Conservation (phyloP, 2,888 invertebrate genomes). For the Nemurella pictetii region DNA sequence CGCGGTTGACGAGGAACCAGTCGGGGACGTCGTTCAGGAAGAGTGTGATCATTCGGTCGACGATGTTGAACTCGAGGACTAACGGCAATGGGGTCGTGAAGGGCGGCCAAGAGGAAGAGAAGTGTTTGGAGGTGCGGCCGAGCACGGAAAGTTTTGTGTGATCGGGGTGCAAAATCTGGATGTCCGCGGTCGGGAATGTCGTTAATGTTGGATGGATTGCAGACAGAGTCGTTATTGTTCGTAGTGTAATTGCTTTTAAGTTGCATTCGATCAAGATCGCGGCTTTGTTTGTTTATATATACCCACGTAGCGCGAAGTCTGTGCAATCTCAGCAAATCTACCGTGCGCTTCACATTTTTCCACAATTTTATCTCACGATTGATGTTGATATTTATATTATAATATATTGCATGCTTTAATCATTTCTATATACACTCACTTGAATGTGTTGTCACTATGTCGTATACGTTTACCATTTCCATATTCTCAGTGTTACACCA, state of each 20-base stretch:
- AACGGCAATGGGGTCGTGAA: background rate
- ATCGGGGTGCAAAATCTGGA: background rate
- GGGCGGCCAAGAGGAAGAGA: background rate
- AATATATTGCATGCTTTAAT: background rate
- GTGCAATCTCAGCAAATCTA: background rate
- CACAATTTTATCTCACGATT: background rate
- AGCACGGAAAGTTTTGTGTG: background rate
- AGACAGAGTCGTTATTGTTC: background rate
- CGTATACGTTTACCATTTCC: background rate
- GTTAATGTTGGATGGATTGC: background rate
- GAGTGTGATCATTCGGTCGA: conserved; percentile 53
- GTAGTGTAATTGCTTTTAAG: background rate
- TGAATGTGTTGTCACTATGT: background rate
- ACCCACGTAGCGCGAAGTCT: background rate
- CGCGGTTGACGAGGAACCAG: background rate
- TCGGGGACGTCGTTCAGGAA: conserved; percentile 50
- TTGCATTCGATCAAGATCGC: background rate
- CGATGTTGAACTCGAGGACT: conserved; percentile 3
- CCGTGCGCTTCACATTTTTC: background rate
- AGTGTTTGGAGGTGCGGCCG: background rate
- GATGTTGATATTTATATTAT: background rate
- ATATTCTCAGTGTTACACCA: background rate
- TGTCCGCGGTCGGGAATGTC: too few relatives aligned
- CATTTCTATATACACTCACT: background rate
- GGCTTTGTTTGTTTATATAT: background rate